Evolutionary conservation across 2,888 invertebrate species (phyloP), one percentile per base, ranked within the genome.

Genomic region (Elmis aenea): DNA sequence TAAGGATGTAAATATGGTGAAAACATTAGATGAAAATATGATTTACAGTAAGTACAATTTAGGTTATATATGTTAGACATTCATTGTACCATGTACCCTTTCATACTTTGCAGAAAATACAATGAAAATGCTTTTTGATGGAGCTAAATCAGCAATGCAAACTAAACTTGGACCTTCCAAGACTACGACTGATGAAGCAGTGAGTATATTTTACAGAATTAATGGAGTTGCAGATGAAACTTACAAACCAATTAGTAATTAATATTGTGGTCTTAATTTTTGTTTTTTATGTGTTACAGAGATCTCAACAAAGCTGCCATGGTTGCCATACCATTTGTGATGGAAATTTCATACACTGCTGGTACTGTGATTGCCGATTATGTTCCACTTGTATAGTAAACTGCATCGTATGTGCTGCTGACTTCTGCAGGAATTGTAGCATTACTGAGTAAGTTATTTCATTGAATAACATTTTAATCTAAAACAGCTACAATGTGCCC

Each of bases 1-100:
- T 12, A 46, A 42, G 26, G 46, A 49, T 25, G 34, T 38, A 13
- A 37, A 46, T 15, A 24, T 24, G 20, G 42, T 30, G 13, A 32
- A 43, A 15, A 40, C 37, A 13, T 13, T 22, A 10, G 29, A 41
- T 11, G 42, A 45, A 36, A 41, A 46, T 25, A 45, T 35, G 33
- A 27, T 52, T 23, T 38, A 49, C 28, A 45, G 52, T 52, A 33
- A 42, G 46, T 33, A n/a, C n/a, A n/a, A n/a, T 30, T 38, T 42
- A 50, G 52, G 50, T 52, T 50, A 49, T 36, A 24, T 26, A 26
- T 24, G 11, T n/a, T n/a, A n/a, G n/a, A n/a, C n/a, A n/a, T n/a
- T n/a, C n/a, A n/a, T n/a, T n/a, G n/a, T n/a, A n/a, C n/a, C n/a
- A n/a, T n/a, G n/a, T n/a, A n/a, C n/a, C n/a, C n/a, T n/a, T n/a